Percentiles rank a stretch among this genome's conserved stretches.
Evolutionary conservation across 2,113 vertebrate species (phyloP).

Genomic region (Caretta caretta): DNA sequence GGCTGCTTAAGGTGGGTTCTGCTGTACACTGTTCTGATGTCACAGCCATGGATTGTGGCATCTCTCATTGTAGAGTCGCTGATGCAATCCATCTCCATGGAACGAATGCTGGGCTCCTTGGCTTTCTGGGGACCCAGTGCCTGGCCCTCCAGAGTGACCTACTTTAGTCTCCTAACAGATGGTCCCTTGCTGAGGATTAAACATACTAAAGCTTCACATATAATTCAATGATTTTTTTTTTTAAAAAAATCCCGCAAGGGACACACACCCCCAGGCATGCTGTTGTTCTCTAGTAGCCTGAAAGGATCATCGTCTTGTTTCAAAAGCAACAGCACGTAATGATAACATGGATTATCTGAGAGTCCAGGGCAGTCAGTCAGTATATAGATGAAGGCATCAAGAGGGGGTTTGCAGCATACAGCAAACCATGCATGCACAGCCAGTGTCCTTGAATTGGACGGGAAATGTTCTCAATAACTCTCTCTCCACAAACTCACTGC

Average conservation of each 20-base stretch:
- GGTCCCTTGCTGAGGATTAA: constrained; percentile 61
- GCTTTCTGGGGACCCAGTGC: constrained; percentile 26
- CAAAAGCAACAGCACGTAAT: not conserved
- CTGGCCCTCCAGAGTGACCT: constrained; percentile 57
- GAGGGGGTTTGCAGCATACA: not conserved
- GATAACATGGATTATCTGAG: not conserved
- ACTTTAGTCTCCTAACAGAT: constrained; percentile 66
- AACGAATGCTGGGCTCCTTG: not conserved
- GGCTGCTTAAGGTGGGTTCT: not conserved
- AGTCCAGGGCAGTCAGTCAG: not conserved
- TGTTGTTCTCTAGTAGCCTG: not conserved
- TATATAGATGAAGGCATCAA: not conserved
- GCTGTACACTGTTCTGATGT: not conserved
- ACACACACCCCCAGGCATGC: not conserved
- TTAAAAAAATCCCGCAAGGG: not conserved
- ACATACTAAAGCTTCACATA: constrained; percentile 37
- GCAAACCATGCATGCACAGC: not conserved
- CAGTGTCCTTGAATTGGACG: no score
- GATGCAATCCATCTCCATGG: not conserved
- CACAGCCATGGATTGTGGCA: not conserved
- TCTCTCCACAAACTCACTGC: not conserved
- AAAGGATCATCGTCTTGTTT: not conserved
- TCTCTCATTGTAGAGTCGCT: not conserved
- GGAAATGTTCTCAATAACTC: not conserved
- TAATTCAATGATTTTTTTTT: constrained; percentile 45